Base-by-base conservation (phyloP, 2,113 vertebrate species). In the Rhagologus leucostigma region DNA sequence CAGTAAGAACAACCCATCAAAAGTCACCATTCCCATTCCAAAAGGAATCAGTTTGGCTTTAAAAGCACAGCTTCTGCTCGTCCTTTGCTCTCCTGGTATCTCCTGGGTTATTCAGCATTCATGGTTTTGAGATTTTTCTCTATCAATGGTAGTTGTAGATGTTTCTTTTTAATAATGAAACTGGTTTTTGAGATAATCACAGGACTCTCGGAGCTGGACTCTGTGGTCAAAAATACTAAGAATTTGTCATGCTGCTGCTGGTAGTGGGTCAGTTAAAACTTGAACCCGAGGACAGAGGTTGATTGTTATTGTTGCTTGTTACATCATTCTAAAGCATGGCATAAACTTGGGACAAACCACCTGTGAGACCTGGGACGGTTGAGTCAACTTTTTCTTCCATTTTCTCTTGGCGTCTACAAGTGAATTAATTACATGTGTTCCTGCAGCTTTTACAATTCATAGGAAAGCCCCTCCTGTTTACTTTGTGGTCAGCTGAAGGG, bases 101-200 rank as follows among this genome's bases (percentile, higher is more conserved):
- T 39, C 53, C 35, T 42, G 39, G 16, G 22, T 71, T 71, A 49
- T 30, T 79, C 39, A 74, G 22, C 17, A 19, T 60, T 90, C 41
- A 7, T 11, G 9, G 13, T 13, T 89, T 69, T 49, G 63, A 90
- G 53, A 57, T 91, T 93, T 84, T 70, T 59, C 18, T 24, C 13
- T 79, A 0, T 39, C 35, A 21, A 0, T 1, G 2, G 26, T n/a
- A 63, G 30, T n/a, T 57, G 11, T 23, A 57, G 70, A 29, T 1
- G 1, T 80, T 87, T 76, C 15, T 35, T 70, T 70, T 41, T 76
- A 46, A 18, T 53, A 50, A 27, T 82, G 53, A 77, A 84, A 55
- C 30, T 77, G 39, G 4, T 3, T 18, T 30, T 87, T 67, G 23
- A 70, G 63, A 8, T 74, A n/a, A 37, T 80, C 22, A 21, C 32